A percentile compares a stretch with the other conserved stretches of the same genome.
phyloP scores from a whole-genome alignment of 2,797 vertebrate species.

The Xerus rutilus region DNA sequence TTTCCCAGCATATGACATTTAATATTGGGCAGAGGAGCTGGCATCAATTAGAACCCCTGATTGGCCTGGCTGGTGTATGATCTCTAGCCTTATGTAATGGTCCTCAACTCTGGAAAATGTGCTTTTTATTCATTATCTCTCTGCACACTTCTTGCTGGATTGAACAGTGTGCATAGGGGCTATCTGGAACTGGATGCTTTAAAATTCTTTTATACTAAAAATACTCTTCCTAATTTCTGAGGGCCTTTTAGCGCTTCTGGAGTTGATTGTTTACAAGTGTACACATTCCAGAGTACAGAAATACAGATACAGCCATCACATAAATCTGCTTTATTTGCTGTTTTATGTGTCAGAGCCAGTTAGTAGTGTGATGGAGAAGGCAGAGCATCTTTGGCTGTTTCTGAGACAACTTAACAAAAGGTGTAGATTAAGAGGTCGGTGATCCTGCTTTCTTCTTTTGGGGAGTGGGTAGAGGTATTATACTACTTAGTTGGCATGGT shows the following conservation, averaged over 20 bases:
- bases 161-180: conserved; percentile 78
- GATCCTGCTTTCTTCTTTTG: conserved; percentile 5
- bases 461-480: not conserved
- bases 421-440: not conserved
- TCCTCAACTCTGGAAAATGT: conserved; percentile 76
- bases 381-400: not conserved
- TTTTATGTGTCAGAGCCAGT: not conserved
- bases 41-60: conserved; percentile 19
- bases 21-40: not conserved
- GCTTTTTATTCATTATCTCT: conserved; percentile 84
- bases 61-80: conserved; percentile 50
- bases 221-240: conserved; percentile 68
- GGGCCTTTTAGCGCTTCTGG: conserved; percentile 63
- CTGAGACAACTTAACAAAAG: conserved; percentile 40
- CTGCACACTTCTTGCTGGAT: conserved; percentile 67
- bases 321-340: not conserved
- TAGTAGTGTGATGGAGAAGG: not conserved
- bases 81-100: conserved; percentile 25
- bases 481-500: not conserved
- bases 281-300: conserved; percentile 44
- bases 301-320: not conserved
- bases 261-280: conserved; percentile 28
- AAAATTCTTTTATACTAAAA: conserved; percentile 79
- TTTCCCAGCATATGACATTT: conserved; percentile 44
- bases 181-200: conserved; percentile 68